Conservation (phyloP, 2,797 vertebrate species). For the Aldrovandia affinis region DNA sequence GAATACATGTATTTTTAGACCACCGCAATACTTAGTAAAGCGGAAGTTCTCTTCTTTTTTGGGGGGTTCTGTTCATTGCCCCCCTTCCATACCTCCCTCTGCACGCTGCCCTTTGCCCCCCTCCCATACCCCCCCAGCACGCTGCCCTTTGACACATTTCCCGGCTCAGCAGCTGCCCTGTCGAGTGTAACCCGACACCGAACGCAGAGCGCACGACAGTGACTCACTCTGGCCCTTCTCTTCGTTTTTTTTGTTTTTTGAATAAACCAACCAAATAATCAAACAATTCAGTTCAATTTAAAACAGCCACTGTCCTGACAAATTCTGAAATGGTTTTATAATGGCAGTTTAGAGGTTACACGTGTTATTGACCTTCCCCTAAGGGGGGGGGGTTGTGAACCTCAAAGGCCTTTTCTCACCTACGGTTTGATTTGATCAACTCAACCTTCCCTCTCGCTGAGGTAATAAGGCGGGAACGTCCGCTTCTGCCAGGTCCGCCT, state of each 20-base stretch:
- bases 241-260: background rate
- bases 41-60: background rate
- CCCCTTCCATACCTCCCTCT: background rate
- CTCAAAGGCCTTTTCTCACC: no score
- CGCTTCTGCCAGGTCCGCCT: no score
- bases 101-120: background rate
- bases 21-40: background rate
- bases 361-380: no score
- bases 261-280: background rate
- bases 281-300: no score
- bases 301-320: no score
- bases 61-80: background rate
- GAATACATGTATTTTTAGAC: slow-evolving; percentile 36
- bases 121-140: background rate
- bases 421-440: no score
- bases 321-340: no score
- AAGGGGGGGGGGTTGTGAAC: no score
- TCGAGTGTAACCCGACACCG: background rate
- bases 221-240: background rate
- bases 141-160: background rate
- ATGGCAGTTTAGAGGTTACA: no score
- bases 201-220: no score
- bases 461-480: no score
- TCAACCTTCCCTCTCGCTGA: no score
- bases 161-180: background rate